Conservation (phyloP, 2,797 vertebrate species). For the Aeoliscus strigatus region DNA sequence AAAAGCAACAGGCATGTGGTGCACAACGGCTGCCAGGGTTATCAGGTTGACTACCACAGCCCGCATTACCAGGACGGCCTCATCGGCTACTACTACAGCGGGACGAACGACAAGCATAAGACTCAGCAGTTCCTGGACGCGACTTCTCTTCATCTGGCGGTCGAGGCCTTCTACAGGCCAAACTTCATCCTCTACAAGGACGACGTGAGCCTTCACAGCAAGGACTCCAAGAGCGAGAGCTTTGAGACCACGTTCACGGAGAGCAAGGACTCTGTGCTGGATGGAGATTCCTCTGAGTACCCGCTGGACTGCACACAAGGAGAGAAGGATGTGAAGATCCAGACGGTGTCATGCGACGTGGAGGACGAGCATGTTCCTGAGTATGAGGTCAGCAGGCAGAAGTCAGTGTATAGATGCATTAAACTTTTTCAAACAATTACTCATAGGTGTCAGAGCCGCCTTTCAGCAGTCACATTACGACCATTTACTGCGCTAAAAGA, state of each 20-base stretch:
- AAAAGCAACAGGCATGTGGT: slow-evolving; percentile 83
- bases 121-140: slow-evolving; percentile 91
- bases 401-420: no score
- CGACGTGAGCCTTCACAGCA: slow-evolving; percentile 79
- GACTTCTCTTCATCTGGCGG: slow-evolving; percentile 90
- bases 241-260: slow-evolving; percentile 95
- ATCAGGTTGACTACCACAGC: slow-evolving; percentile 80
- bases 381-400: slow-evolving; percentile 82
- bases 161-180: slow-evolving; percentile 90
- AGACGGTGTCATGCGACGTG: slow-evolving; percentile 92
- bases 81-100: slow-evolving; percentile 87
- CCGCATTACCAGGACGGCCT: slow-evolving; percentile 91
- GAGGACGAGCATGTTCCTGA: slow-evolving; percentile 91
- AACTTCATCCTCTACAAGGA: slow-evolving; percentile 92
- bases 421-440: slow-evolving; percentile 12
- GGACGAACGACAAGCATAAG: slow-evolving; percentile 74
- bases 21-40: no score
- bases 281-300: no score
- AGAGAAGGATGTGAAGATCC: no score
- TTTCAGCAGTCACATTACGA: slow-evolving; percentile 46
- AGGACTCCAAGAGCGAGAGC: slow-evolving; percentile 86
- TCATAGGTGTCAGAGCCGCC: slow-evolving; percentile 23
- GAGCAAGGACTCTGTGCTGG: no score
- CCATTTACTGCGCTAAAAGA: slow-evolving; percentile 38
- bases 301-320: no score